Base-by-base conservation (phyloP, 2,113 vertebrate species). In the Lagopus leucura region DNA sequence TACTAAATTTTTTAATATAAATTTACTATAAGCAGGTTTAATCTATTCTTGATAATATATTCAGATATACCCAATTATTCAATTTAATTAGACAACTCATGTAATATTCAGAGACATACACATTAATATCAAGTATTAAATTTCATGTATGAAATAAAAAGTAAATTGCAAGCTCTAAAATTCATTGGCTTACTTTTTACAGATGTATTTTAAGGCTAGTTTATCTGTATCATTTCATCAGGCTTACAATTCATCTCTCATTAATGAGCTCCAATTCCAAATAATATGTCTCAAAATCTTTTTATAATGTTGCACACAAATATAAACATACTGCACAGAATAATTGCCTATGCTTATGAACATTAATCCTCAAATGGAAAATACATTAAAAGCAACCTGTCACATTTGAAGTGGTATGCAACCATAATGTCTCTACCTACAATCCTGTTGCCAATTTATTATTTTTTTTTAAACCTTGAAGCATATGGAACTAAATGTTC, bases 231-330 rank as follows among this genome's bases (percentile, higher is more conserved):
- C 3, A 65, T 78, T 89, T 89, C 13, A 88, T 71, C 70, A 84
- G 27, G 43, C 18, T 92, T 86, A 72, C 42, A 81, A 90, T 75
- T 88, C 13, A 72, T 34, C 32, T 57, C 73, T 86, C 47, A 72
- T 78, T 95, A 96, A 89, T 52, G n/a, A 90, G 61, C 20, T 93
- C 65, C 63, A 83, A 32, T 9, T 86, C 63, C 40, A 88, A 92
- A 86, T 81, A 91, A 94, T 80, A 58, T 82, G 55, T 42, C 69
- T 83, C 27, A 64, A 64, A 86, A 74, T 72, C 80, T 81, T 88
- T 60, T 90, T 58, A 75, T 65, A 71, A 71, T 13, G 13, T 34
- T 90, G 64, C 55, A 78, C 24, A 32, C 50, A 83, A 64, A 38
- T 79, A 86, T 57, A 88, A 86, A 88, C 75, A 70, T 7, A 82